Percentiles rank a stretch among this genome's conserved stretches.
Evolutionary conservation across 2,113 vertebrate species (phyloP).

Genomic region (Bombycilla garrulus): DNA sequence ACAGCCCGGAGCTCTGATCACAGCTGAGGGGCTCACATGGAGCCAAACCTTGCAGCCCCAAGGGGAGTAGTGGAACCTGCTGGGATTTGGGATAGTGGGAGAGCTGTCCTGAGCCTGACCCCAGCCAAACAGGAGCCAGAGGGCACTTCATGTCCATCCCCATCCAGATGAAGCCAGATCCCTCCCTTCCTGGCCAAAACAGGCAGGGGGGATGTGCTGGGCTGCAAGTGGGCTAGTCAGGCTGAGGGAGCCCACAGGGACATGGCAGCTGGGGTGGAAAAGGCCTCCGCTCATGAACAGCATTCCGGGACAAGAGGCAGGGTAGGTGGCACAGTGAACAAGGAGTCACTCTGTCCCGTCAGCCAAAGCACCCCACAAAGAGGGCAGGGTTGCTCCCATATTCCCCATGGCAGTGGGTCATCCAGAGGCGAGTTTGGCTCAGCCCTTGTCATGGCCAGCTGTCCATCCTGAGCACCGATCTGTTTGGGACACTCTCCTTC

Average conservation of each 20-base stretch:
- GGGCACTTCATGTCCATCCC: neutral
- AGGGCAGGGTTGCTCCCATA: neutral
- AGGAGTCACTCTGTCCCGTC: fast-evolving
- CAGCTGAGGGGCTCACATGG: neutral
- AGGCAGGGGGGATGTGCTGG: neutral
- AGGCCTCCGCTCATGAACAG: neutral
- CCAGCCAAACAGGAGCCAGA: neutral
- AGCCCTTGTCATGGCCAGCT: neutral
- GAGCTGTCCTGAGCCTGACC: neutral
- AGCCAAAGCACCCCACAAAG: neutral
- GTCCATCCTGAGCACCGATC: neutral
- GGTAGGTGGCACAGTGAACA: fast-evolving
- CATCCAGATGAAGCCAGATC: neutral
- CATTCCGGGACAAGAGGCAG: no score
- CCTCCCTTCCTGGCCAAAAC: neutral
- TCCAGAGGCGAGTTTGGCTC: neutral
- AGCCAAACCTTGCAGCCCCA: neutral
- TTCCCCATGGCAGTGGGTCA: neutral
- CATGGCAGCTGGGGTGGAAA: fast-evolving
- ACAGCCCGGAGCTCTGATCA: neutral
- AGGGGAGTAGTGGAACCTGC: neutral
- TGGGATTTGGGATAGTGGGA: neutral
- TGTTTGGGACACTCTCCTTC: neutral
- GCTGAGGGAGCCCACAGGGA: neutral
- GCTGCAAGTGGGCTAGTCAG: neutral